phyloP scores from a whole-genome alignment of 2,888 invertebrate genomes.

The Hesperia comma region DNA sequence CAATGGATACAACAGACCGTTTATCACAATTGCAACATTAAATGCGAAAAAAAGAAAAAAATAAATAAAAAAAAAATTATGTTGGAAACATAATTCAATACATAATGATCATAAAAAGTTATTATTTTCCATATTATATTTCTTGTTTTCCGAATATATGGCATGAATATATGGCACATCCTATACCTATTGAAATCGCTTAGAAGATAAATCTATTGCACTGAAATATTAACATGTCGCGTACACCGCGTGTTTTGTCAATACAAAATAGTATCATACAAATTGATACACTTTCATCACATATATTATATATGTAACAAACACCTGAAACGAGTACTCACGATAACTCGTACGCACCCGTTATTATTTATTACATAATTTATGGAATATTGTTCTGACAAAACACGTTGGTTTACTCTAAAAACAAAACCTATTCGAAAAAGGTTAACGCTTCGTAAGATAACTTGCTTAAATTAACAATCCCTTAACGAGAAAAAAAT shows the following conservation, averaged over 20 bases:
- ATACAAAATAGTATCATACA: not conserved
- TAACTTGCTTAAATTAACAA: slow-evolving; percentile 20
- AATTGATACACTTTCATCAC: not conserved
- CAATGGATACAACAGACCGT: no score
- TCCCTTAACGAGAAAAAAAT: not conserved
- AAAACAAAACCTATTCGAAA: slow-evolving; percentile 4
- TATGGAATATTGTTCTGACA: slow-evolving; percentile 3
- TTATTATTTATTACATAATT: no score
- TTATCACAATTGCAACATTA: no score
- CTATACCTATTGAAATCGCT: slow-evolving; percentile 27
- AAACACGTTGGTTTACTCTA: not conserved
- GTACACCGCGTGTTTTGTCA: slow-evolving; percentile 20
- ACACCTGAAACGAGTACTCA: no score
- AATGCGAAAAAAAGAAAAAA: no score
- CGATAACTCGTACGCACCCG: no score
- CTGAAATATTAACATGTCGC: slow-evolving; percentile 40
- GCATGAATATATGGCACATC: slow-evolving; percentile 10
- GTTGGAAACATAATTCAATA: no score
- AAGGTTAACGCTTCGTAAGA: slow-evolving; percentile 1
- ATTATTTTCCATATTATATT: no score
- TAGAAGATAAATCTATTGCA: slow-evolving; percentile 44
- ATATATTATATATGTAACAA: no score
- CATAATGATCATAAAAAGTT: no score
- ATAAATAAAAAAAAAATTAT: no score
- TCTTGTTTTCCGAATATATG: not conserved